Conservation (phyloP, 1,140 invertebrate species). For the Scylla paramamosain region DNA sequence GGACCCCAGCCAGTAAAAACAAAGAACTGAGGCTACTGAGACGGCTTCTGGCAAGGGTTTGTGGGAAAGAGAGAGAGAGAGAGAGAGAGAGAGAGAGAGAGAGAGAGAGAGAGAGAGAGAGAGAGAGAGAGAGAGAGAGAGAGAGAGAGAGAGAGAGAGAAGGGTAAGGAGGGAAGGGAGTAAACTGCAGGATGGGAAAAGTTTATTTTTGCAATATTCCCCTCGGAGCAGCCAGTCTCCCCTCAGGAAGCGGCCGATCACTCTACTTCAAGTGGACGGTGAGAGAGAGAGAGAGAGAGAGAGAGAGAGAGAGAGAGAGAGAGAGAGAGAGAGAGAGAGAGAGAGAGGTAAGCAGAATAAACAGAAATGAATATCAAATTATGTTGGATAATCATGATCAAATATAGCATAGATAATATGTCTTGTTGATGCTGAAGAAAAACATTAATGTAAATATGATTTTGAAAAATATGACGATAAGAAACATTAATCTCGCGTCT, state of each 20-base stretch:
- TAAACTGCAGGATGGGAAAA: slow-evolving; percentile 9
- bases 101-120: slow-evolving; percentile 20
- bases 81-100: slow-evolving; percentile 20
- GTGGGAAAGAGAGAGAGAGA: neutral
- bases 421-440: too few species aligned
- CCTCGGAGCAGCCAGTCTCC: neutral
- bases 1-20: neutral
- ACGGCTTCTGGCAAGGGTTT: slow-evolving; percentile 7
- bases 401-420: too few species aligned
- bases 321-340: neutral
- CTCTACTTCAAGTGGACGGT: neutral
- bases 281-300: slow-evolving; percentile 8
- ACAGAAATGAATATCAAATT: too few species aligned
- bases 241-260: slow-evolving; percentile 9
- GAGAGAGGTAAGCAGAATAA: neutral
- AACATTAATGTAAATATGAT: too few species aligned
- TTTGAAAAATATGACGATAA: too few species aligned
- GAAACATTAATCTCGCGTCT: too few species aligned
- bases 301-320: slow-evolving; percentile 20
- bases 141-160: neutral
- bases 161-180: neutral
- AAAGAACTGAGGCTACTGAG: slow-evolving; percentile 16
- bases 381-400: too few species aligned
- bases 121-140: slow-evolving; percentile 6
- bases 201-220: slow-evolving; percentile 24